These are phyloP conservation scores for Eubasilissa splendida DNA, from an alignment of 2,888 invertebrate species.

Conservation along the genomic window DNA sequence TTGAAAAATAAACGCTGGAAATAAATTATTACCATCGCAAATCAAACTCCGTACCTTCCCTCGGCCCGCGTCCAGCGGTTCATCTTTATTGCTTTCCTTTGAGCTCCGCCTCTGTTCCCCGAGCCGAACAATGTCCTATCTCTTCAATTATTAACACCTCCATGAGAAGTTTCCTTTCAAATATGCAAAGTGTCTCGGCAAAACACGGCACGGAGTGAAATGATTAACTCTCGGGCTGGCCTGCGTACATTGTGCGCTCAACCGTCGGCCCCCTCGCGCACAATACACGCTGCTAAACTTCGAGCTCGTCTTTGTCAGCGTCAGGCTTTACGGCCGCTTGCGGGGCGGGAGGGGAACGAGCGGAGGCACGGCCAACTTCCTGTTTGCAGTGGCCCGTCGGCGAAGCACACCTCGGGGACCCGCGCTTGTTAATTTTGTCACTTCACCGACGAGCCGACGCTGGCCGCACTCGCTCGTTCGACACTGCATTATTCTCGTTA, in stretches of 20 bases:
- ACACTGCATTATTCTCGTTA: neutral
- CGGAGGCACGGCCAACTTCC: slow-evolving; percentile 37
- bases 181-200: neutral
- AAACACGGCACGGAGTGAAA: neutral
- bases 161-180: slow-evolving; percentile 14
- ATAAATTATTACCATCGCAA: slow-evolving; percentile 21
- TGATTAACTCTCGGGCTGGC: neutral
- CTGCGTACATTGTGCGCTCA: neutral
- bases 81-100: slow-evolving; percentile 25
- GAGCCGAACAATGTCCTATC: slow-evolving; percentile 35
- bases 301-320: neutral
- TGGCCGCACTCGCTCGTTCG: neutral
- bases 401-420: slow-evolving; percentile 40
- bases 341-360: slow-evolving; percentile 26
- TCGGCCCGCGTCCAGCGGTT: neutral
- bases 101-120: slow-evolving; percentile 17
- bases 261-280: neutral
- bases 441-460: slow-evolving; percentile 15
- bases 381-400: slow-evolving; percentile 19
- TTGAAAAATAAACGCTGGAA: neutral
- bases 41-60: slow-evolving; percentile 21
- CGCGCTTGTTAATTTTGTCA: slow-evolving; percentile 38
- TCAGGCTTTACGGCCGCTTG: slow-evolving; percentile 30
- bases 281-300: neutral
- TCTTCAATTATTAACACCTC: slow-evolving; percentile 46